Conservation (phyloP, 2,113 vertebrate species). For the Pterocles burchelli region DNA sequence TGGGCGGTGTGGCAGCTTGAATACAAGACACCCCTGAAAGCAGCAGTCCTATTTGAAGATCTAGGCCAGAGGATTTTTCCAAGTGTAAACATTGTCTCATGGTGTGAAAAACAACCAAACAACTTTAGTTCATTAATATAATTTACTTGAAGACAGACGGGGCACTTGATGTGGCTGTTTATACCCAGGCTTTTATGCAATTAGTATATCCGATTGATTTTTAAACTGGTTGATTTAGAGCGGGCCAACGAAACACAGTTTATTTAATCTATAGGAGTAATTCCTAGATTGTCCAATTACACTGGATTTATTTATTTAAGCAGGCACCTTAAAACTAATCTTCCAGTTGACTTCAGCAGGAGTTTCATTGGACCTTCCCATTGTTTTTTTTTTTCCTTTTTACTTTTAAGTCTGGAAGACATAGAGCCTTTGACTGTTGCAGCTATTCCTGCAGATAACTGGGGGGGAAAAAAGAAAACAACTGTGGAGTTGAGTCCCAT, state of each 20-base stretch:
- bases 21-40: not conserved
- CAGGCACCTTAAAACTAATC: not conserved
- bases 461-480: rapidly evolving
- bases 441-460: not conserved
- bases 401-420: not conserved
- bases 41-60: not conserved
- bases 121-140: constrained; percentile 29
- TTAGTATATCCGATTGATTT: not conserved
- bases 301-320: constrained; percentile 10
- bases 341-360: not conserved
- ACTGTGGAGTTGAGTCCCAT: not conserved
- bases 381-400: not conserved
- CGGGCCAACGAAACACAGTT: not conserved
- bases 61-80: not conserved
- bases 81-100: constrained; percentile 25
- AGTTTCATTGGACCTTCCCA: not conserved
- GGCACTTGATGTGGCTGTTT: not conserved
- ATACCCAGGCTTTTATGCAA: not conserved
- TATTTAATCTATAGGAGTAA: constrained; percentile 15
- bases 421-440: not conserved
- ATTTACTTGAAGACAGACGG: constrained; percentile 28
- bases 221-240: constrained; percentile 18
- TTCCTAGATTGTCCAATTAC: not conserved
- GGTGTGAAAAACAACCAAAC: constrained; percentile 34
- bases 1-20: not conserved